Evolutionary conservation across 2,888 invertebrate species (phyloP).

Genomic region (Sminthurinus aureus): DNA sequence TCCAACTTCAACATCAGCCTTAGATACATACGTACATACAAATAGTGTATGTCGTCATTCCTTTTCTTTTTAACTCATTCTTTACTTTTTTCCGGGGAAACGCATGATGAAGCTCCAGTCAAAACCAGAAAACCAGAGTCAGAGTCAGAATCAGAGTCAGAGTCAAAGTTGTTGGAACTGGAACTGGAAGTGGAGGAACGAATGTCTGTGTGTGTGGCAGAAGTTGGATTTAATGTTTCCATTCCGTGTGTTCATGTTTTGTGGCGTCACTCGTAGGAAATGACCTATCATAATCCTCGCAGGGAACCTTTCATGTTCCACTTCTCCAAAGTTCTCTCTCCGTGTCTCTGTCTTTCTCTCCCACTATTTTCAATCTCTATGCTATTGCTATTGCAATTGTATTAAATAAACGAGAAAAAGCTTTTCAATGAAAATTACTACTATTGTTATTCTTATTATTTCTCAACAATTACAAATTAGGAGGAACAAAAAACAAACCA

Average conservation of each 20-base stretch:
- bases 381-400: not conserved
- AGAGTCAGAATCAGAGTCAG: not conserved
- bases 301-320: constrained; percentile 30
- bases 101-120: not conserved
- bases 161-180: constrained; percentile 2
- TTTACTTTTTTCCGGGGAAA: not conserved
- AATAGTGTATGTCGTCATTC: not conserved
- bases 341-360: constrained; percentile 3
- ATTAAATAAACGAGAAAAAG: too few species aligned
- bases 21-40: not conserved
- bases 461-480: constrained; percentile 31
- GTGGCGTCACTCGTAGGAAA: constrained; percentile 45
- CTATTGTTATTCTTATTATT: not conserved
- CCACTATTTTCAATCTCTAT: not conserved
- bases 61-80: not conserved
- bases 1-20: not conserved
- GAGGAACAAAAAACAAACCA: not conserved
- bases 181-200: not conserved
- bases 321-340: constrained; percentile 14
- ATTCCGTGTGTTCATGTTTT: constrained; percentile 36
- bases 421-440: too few species aligned
- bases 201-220: constrained; percentile 5
- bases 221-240: constrained; percentile 37
- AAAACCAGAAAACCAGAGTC: too few species aligned
- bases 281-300: constrained; percentile 48